Evolutionary conservation across 30 jellyfish, hydroid and myxozoan genomes (phyloP).

Genomic region (Hydra vulgaris): DNA sequence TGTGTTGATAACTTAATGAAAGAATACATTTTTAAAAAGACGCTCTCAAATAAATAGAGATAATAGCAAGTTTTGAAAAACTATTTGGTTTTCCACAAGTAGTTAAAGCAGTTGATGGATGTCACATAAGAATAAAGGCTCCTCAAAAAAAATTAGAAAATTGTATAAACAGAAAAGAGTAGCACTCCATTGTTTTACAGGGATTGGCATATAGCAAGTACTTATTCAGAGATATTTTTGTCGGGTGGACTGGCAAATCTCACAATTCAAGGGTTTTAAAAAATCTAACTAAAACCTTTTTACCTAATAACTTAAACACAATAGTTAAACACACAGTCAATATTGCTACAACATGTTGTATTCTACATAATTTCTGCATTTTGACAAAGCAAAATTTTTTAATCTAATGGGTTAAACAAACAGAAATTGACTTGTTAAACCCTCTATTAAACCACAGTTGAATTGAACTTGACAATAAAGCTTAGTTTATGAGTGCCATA

Average conservation of each 20-base stretch:
- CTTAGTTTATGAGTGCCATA: not conserved
- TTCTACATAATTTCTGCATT: not conserved
- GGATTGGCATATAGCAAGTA: constrained; percentile 10
- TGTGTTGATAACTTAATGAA: not conserved
- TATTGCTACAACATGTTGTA: not conserved
- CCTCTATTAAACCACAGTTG: not conserved
- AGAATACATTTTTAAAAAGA: not conserved
- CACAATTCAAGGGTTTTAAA: not conserved
- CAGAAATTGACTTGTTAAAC: not conserved
- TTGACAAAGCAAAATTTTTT: not conserved
- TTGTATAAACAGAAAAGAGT: constrained; percentile 11
- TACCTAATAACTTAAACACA: not conserved
- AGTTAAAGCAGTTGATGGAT: constrained; percentile 27
- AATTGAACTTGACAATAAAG: not conserved
- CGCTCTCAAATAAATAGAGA: constrained; percentile 1
- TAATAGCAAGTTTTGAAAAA: constrained; percentile 11
- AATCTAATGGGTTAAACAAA: not conserved
- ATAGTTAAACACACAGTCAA: not conserved
- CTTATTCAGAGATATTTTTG: constrained; percentile 6
- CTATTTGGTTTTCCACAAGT: constrained; percentile 15
- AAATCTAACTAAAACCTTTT: not conserved
- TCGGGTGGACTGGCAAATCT: constrained; percentile 16
- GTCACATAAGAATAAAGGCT: constrained; percentile 25
- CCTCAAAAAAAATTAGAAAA: constrained; percentile 8
- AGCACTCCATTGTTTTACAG: constrained; percentile 14